Evolutionary conservation across 2,888 invertebrate genomes (phyloP), one percentile per base, ranked within the genome.

Genomic region (Drosophila pseudotalamancana): DNA sequence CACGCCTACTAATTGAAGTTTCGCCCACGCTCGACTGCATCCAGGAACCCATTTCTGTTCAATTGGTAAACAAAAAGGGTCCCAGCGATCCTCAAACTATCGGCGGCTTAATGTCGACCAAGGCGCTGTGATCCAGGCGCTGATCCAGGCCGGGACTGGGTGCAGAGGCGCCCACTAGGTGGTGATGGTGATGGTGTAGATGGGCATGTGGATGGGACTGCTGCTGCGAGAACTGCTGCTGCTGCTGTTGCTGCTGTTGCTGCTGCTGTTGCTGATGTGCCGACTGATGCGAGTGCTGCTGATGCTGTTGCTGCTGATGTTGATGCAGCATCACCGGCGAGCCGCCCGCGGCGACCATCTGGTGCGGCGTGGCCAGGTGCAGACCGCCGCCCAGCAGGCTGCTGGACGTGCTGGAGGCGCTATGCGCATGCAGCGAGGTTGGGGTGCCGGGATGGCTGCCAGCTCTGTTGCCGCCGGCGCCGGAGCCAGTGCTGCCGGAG

Each of bases 61-160:
- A 89, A 69, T 89, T 89, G 71, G 90, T 89, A 72, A 91, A 91
- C 77, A 91, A 83, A 79, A 90, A 94, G 94, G 93, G 94, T 93
- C 95, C 94, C 93, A 94, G 95, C 94, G 94, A 94, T 65, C 90
- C 90, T 92, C 91, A 92, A 88, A 91, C 91, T 88, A 92, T 89
- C 57, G 91, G 90, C 12, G 95, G 95, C 92, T 95, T 95, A 79
- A 95, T 95, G 89, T 95, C 95, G 89, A 94, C 92, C 55, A 89
- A 49, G 2, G 88, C 77, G 60, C 82, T 89, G 89, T 94, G 94
- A 92, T 76, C 76, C 14, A 71, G 45, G 6, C 79, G 75, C 57
- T 94, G 93, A 90, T 94, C 94, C 71, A 94, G 91, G 60, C 92
- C 92, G 68, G 93, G 92, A 92, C 93, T 92, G 89, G 93, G 92